phyloP scores from a whole-genome alignment of 2,113 vertebrate species.

The Typhlomys cinereus region DNA sequence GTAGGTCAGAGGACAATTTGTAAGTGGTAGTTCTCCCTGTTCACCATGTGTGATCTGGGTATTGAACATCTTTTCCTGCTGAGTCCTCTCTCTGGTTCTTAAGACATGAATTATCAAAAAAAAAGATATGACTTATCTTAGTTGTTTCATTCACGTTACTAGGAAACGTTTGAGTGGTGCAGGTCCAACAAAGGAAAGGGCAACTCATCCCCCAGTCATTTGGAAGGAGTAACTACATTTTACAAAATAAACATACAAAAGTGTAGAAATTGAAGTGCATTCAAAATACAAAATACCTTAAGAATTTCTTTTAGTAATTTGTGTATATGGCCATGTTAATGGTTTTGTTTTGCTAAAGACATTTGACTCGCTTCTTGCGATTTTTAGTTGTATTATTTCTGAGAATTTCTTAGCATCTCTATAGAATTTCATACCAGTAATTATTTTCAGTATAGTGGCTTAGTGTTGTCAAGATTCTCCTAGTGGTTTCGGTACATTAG shows the following conservation, averaged over 20 bases:
- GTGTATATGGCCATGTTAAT: neutral
- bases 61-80: too few relatives aligned
- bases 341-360: neutral
- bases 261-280: neutral
- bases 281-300: neutral
- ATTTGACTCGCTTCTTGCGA: neutral
- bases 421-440: neutral
- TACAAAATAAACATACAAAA: neutral
- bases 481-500: neutral
- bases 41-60: too few relatives aligned
- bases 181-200: neutral
- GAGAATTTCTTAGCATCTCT: neutral
- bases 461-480: neutral
- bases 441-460: neutral
- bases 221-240: neutral
- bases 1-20: too few relatives aligned
- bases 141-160: neutral
- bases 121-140: too few relatives aligned
- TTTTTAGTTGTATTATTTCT: neutral
- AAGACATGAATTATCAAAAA: too few relatives aligned
- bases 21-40: too few relatives aligned
- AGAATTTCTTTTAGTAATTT: neutral
- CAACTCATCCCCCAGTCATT: neutral
- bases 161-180: neutral
- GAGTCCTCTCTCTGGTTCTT: too few relatives aligned